Percentiles rank a stretch among this genome's conserved stretches.
Evolutionary conservation across 2,113 vertebrate species (phyloP).

Genomic region (Balaeniceps rex): DNA sequence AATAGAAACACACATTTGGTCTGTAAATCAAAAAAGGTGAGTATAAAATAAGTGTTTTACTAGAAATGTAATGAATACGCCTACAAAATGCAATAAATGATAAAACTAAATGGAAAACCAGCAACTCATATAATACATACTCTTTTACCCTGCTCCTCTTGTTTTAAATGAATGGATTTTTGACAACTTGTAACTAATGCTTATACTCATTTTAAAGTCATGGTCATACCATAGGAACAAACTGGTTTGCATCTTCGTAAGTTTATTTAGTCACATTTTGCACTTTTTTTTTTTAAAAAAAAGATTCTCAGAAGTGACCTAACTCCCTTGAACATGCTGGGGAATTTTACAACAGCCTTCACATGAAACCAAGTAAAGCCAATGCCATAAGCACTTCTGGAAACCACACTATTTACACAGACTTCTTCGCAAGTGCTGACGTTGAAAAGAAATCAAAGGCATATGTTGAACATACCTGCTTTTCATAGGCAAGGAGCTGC

Average conservation of each 20-base stretch:
- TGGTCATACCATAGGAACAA: not conserved
- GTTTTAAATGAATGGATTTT: not conserved
- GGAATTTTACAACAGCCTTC: not conserved
- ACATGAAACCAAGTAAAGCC: not conserved
- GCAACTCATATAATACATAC: not conserved
- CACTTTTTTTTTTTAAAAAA: not conserved
- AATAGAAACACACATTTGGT: conserved; percentile 3
- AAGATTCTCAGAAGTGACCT: not conserved
- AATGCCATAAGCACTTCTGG: not conserved
- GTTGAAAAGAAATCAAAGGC: not conserved
- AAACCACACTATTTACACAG: not conserved
- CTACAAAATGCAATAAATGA: not conserved
- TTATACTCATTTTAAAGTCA: not conserved
- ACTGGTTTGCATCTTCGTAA: not conserved
- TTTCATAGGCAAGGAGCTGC: conserved; percentile 93
- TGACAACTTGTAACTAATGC: not conserved
- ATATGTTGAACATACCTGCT: conserved; percentile 79
- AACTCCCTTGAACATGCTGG: not conserved
- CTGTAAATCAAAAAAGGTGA: not conserved
- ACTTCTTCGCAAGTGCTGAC: not conserved
- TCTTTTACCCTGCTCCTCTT: not conserved
- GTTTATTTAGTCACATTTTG: not conserved
- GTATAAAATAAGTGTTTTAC: not conserved
- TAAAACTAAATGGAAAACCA: not conserved
- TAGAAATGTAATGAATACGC: not conserved